Evolutionary conservation across 1,140 invertebrate species (phyloP).

Genomic region (Drosophila sp.): DNA sequence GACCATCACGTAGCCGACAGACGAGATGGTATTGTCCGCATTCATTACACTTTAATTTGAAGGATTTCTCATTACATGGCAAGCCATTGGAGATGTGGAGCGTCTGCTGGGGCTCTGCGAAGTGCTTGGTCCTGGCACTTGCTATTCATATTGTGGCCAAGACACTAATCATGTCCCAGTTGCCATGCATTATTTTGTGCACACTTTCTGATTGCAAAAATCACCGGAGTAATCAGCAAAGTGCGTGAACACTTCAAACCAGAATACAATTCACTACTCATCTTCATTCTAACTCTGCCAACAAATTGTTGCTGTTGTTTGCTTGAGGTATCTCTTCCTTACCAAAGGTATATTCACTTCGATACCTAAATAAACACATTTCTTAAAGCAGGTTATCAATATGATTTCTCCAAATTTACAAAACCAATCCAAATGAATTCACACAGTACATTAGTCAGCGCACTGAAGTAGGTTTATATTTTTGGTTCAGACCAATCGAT

Average conservation of each 20-base stretch:
- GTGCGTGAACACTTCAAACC: slow-evolving; percentile 24
- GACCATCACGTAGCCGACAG: slow-evolving; percentile 65
- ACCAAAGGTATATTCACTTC: too few relatives aligned
- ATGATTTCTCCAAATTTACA: too few relatives aligned
- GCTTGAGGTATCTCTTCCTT: not conserved
- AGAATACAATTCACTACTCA: slow-evolving; percentile 19
- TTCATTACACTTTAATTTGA: slow-evolving; percentile 73
- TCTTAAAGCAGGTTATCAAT: too few relatives aligned
- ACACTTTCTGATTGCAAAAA: slow-evolving; percentile 78
- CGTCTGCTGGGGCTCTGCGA: not conserved
- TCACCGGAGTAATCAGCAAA: slow-evolving; percentile 75
- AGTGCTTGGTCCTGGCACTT: slow-evolving; percentile 34
- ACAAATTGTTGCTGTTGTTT: not conserved
- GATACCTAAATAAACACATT: too few relatives aligned
- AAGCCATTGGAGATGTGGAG: slow-evolving; percentile 19
- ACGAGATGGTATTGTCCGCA: slow-evolving; percentile 31
- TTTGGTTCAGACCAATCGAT: too few relatives aligned
- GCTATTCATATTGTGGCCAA: slow-evolving; percentile 50
- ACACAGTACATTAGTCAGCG: too few relatives aligned
- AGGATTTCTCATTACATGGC: slow-evolving; percentile 11
- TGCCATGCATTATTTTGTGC: slow-evolving; percentile 61
- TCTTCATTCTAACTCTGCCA: not conserved
- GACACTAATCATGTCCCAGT: slow-evolving; percentile 68
- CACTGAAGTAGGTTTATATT: too few relatives aligned
- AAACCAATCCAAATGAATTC: too few relatives aligned